Conservation (phyloP, 1,140 invertebrate genomes). For the Cotesia vestalis region DNA sequence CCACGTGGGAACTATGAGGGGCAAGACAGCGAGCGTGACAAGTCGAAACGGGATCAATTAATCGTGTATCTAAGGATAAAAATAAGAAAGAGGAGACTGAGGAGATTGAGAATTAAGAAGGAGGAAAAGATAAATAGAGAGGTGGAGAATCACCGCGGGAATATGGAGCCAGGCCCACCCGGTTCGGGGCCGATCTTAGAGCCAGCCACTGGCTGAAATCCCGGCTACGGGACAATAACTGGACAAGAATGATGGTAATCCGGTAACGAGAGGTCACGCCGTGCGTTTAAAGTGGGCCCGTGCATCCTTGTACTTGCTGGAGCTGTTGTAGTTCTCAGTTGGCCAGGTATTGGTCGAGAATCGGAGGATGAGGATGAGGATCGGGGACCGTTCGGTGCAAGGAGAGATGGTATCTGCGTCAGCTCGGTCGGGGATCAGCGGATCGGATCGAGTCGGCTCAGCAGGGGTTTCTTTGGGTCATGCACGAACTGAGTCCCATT, state of each 20-base stretch:
- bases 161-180: slow-evolving; percentile 26
- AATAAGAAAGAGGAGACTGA: background rate
- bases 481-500: slow-evolving; percentile 60
- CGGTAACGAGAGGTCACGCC: slow-evolving; percentile 35
- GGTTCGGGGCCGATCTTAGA: slow-evolving; percentile 8
- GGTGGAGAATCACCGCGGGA: slow-evolving; percentile 31
- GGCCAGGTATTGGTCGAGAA: no score
- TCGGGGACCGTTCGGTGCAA: slow-evolving; percentile 41
- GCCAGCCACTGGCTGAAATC: slow-evolving; percentile 30
- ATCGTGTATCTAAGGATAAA: slow-evolving; percentile 26
- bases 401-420: slow-evolving; percentile 59
- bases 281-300: slow-evolving; percentile 22
- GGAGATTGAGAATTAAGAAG: slow-evolving; percentile 11
- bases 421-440: slow-evolving; percentile 59
- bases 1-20: slow-evolving; percentile 14
- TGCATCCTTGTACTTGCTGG: background rate
- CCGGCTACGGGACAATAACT: slow-evolving; percentile 35
- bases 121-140: slow-evolving; percentile 27
- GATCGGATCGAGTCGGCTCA: slow-evolving; percentile 59
- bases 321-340: background rate
- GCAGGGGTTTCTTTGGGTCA: slow-evolving; percentile 60
- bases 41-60: slow-evolving; percentile 31
- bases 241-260: slow-evolving; percentile 37
- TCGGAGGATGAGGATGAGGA: background rate
- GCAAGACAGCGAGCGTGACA: slow-evolving; percentile 26